Evolutionary conservation across 2,888 invertebrate species (phyloP), one percentile per base, ranked within the genome.

Genomic region (Notodonta ziczac): DNA sequence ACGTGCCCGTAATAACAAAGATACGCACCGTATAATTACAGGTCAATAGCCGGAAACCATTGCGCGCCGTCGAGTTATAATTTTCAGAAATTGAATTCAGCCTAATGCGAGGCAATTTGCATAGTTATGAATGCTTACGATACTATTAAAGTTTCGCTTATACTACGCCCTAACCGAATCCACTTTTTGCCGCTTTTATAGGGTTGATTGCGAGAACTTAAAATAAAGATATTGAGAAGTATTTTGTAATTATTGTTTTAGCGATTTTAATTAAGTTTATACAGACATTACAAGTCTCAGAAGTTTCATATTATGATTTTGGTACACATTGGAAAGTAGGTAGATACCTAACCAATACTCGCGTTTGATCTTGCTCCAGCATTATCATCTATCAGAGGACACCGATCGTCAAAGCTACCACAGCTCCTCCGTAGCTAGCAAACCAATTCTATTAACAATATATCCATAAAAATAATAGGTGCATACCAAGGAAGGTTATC

Each of bases 61-160:
- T 78, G 73, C 76, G 65, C 64, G 69, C 72, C 74, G 72, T 80
- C 76, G 81, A 75, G 76, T 85, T 79, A 85, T 88, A 89, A 89
- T 90, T 89, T 89, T 77, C 77, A 77, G 79, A 88, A 90, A 91
- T 90, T 89, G 87, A 90, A 89, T 88, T 86, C 84, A 59, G 67
- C 78, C 81, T 89, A 86, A 90, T 86, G 76, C 78, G 63, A 63
- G 24, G 74, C 85, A 81, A 90, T 91, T 84, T 89, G 77, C 85
- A 84, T 86, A 85, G 68, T 81, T 79, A 84, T 79, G 73, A 73
- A 69, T 65, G 66, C 70, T 53, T 69, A 61, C 65, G 63, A 70
- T 67, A 63, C 74, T 66, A 76, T 78, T 78, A 69, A 77, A 80
- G 74, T 78, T 78, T 72, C 67, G 70, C 74, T 63, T 72, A 63